Percentiles rank a stretch among this genome's conserved stretches.
These are phyloP conservation scores for Triplophysa dalaica DNA, from an alignment of 2,113 vertebrate species.

Conservation along the genomic window DNA sequence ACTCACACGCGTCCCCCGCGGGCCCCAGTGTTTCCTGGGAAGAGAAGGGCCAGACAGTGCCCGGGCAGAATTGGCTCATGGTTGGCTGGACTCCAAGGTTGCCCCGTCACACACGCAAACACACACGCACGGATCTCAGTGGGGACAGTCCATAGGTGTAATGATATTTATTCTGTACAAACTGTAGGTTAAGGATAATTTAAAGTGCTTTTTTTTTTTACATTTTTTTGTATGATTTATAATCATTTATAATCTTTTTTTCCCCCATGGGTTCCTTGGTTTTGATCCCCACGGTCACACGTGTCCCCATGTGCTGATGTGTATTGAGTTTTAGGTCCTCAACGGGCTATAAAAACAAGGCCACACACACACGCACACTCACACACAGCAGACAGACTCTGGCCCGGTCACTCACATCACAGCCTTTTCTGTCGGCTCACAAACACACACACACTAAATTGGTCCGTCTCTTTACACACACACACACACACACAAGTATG, in stretches of 20 bases:
- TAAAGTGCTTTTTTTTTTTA: too few species aligned
- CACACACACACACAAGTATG: neutral
- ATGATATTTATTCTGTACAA: too few species aligned
- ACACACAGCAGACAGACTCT: conserved; percentile 48
- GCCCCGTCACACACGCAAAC: conserved; percentile 8
- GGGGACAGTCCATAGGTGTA: too few species aligned
- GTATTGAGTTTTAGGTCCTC: too few species aligned
- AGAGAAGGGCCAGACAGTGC: conserved; percentile 34
- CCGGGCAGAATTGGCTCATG: conserved; percentile 31
- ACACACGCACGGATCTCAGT: neutral
- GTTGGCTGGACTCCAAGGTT: conserved; percentile 46
- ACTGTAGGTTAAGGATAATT: too few species aligned
- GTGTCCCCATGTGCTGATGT: too few species aligned
- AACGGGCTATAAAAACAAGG: too few species aligned
- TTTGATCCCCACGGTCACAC: too few species aligned
- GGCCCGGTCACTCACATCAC: conserved; percentile 36
- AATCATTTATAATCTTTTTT: too few species aligned
- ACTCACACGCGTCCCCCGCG: neutral
- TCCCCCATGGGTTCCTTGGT: too few species aligned
- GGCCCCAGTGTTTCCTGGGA: conserved; percentile 32
- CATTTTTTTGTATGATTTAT: too few species aligned
- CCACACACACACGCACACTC: too few species aligned
- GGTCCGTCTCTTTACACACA: neutral
- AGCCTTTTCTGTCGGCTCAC: neutral
- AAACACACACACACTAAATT: neutral